Base-by-base conservation (phyloP, 2,888 invertebrate genomes). In the Synanthedon andrenaeformis region DNA sequence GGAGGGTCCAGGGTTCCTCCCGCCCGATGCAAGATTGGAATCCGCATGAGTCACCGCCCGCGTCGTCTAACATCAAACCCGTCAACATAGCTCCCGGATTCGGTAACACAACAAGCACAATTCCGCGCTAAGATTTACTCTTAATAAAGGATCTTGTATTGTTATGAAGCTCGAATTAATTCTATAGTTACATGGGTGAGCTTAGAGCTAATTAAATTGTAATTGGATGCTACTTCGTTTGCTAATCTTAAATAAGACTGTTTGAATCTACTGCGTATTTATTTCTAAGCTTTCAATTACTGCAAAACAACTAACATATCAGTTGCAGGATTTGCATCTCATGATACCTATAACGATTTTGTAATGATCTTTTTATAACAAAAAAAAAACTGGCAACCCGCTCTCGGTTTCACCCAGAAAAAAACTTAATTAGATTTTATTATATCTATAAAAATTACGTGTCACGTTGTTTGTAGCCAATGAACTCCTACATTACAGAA, bases 1-100 rank as follows among this genome's bases (percentile, higher is more conserved):
- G 52, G 35, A 42, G 64, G 60, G 66, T 65, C 58, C 59, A 64
- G 65, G 61, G 62, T 61, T 19, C 28, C 50, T 50, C 50, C 17
- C 50, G 17, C 28, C 45, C 69, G 67, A 67, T 69, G 71, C 68
- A 74, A 77, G 74, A 78, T 80, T 77, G 76, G 74, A 81, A 80
- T 76, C 69, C 74, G 71, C 69, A 70, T 74, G 68, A 77, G 63
- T 72, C 72, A 72, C 35, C 35, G 35, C 35, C 35, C 35, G 64
- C 71, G 71, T 74, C 72, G 70, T 67, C 70, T 69, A 64, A 67
- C 72, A 65, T 72, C 76, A 72, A 73, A 77, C 70, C 69, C 69
- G 70, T 74, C 76, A 77, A 75, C 75, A 71, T 73, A 70, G 70
- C 64, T 65, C 60, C 59, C 58, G 57, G 61, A 61, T 64, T 62